Evolutionary conservation across 2,888 invertebrate species (phyloP), one percentile per base, ranked within the genome.

Genomic region (Petrophora chlorosata): DNA sequence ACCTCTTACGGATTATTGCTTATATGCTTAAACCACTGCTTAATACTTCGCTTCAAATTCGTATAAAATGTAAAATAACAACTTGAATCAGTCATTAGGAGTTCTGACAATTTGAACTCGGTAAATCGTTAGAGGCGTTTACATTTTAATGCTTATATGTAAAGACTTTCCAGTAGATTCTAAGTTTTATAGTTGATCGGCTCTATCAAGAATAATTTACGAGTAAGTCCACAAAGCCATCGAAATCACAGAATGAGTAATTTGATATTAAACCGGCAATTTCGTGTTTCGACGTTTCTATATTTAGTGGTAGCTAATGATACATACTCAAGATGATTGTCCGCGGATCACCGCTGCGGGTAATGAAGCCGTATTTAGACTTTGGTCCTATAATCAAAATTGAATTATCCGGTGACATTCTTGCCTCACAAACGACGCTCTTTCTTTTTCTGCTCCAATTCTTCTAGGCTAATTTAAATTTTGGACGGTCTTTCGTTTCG

Each of bases 341-440:
- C 82, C 63, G 83, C 82, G 88, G 87, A 85, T 85, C 85, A 83
- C 67, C 83, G 85, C 74, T 59, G 77, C 81, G 63, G 53, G 70
- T 88, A 89, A 89, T 89, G 85, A 86, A 87, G 75, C 79, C 79
- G 70, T 86, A 86, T 86, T 89, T 87, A 84, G 71, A 79, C 82
- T 78, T 88, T 84, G 83, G 80, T 86, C 83, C 89, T 90, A 88
- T 89, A 89, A 90, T 90, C 90, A 90, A 90, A 90, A 88, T 88
- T 89, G 83, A 90, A 90, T 90, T 90, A 90, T 82, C 81, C 67
- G 78, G 78, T 86, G 90, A 90, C 89, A 87, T 85, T 90, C 85
- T 85, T 83, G 76, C 76, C 75, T 70, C 70, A 79, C 67, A 73
- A 78, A 70, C 70, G 64, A 73, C 67, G 75, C 79, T 78, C 84